Conservation (phyloP, 2,113 vertebrate genomes). For the Dasyprocta punctata region DNA sequence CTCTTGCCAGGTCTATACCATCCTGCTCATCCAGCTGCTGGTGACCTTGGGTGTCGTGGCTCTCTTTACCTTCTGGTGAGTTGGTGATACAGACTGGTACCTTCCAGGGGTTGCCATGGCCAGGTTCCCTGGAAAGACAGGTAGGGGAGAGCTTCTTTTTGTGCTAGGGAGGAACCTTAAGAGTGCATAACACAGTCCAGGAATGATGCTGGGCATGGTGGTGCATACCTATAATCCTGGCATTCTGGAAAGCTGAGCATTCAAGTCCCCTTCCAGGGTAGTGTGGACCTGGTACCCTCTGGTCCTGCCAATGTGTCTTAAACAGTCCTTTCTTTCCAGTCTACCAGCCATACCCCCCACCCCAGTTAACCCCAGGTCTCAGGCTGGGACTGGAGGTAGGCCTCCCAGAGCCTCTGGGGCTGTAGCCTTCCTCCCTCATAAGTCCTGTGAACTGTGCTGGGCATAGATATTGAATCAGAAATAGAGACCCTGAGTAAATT, state of each 20-base stretch:
- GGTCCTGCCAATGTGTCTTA: background rate
- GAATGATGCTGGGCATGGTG: background rate
- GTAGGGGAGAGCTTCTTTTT: fast-evolving
- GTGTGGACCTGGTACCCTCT: background rate
- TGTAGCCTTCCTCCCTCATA: background rate
- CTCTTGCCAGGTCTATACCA: constrained; percentile 91
- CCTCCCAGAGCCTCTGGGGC: background rate
- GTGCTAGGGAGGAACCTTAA: fast-evolving
- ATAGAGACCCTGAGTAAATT: background rate
- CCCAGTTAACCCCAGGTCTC: background rate
- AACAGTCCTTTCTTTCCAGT: background rate
- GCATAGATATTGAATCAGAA: background rate
- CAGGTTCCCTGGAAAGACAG: background rate
- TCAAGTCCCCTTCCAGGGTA: background rate
- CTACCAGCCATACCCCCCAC: background rate
- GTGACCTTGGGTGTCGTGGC: constrained; percentile 92
- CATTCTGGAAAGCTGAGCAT: background rate
- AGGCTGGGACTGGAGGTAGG: background rate
- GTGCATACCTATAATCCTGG: background rate
- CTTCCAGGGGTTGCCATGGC: background rate
- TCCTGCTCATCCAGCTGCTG: constrained; percentile 93
- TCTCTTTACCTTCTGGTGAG: constrained; percentile 96
- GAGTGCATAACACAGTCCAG: background rate
- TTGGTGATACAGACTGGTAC: background rate
- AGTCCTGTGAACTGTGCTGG: background rate